Evolutionary conservation across 2,797 vertebrate genomes (phyloP), one percentile per base, ranked within the genome.

Genomic region (Protonibea diacanthus): DNA sequence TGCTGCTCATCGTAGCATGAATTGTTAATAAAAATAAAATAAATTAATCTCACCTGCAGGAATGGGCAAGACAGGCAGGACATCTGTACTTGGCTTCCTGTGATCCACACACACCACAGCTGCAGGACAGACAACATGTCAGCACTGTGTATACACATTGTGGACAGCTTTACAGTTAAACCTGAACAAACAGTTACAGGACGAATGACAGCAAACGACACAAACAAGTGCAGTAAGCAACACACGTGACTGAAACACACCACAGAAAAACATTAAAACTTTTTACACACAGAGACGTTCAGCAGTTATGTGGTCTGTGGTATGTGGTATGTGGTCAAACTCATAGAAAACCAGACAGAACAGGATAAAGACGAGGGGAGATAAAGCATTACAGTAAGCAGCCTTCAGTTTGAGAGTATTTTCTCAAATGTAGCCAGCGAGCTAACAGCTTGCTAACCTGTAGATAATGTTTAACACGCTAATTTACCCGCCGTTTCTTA

Each of bases 1-100:
- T 8, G 33, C 33, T 33, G 33, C 33, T 33, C 33, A 33, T 44
- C 42, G 14, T 13, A 44, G 51, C 25, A 12, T 55, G n/a, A 44
- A 44, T 10, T 49, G 13, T 18, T 29, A 40, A 2, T 38, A 38
- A 29, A 29, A 29, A 29, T 6, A 29, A 29, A 12, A 4, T 38
- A 11, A 49, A 42, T 25, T 44, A 38, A 55, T 45, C 85, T 88
- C 91, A 99, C 98, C 98, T 97, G 97, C 98, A 99, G 0, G 97
- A 97, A 6, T 95, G 95, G 20, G 91, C 95, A 82, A 96, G 91
- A 88, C 98, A 99, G 33, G 93, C 93, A 0, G 98, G 98, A 87
- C 98, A 99, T 57, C 92, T 95, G 89, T 99, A 99, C 74, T 96
- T 98, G 0, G 98, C 96, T 86, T 95, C 97, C 44, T 95, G 93